Conservation (phyloP, 2,797 vertebrate genomes). For the Tenualosa thibaudeaui region DNA sequence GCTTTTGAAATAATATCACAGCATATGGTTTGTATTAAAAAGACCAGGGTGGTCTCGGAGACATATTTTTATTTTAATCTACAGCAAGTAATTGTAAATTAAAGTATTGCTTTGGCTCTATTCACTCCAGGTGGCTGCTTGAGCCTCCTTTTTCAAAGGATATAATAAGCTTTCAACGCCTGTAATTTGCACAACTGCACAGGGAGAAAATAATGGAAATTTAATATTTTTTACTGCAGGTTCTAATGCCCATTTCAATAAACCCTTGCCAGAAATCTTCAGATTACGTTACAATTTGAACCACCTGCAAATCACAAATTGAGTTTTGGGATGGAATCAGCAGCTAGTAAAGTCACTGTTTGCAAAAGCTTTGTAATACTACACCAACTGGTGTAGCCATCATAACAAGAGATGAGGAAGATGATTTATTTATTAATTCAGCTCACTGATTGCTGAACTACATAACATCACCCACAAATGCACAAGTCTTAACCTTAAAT, state of each 20-base stretch:
- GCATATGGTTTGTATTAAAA: constrained; percentile 56
- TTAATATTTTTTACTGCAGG: constrained; percentile 50
- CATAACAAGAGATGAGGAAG: constrained; percentile 12
- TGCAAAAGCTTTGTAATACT: constrained; percentile 44
- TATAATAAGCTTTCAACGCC: constrained; percentile 57
- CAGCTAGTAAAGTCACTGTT: constrained; percentile 43
- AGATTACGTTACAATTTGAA: constrained; percentile 53
- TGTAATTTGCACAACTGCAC: constrained; percentile 50
- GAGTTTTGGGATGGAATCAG: constrained; percentile 40
- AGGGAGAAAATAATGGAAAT: constrained; percentile 56
- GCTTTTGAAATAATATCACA: constrained; percentile 43
- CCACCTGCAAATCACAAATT: constrained; percentile 49
- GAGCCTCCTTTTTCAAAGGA: constrained; percentile 37
- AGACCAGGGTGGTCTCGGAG: constrained; percentile 52
- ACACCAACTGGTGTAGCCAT: constrained; percentile 36
- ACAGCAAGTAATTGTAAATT: constrained; percentile 61
- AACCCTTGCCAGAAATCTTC: constrained; percentile 44
- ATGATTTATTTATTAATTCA: constrained; percentile 12
- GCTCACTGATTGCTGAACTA: background rate
- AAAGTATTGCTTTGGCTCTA: constrained; percentile 50
- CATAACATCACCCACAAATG: background rate
- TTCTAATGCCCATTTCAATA: constrained; percentile 55
- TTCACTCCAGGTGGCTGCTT: constrained; percentile 46
- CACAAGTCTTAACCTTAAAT: background rate
- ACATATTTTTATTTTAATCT: constrained; percentile 58